A percentile compares a stretch with the other conserved stretches of the same genome.
phyloP scores from a whole-genome alignment of 2,113 vertebrate genomes.

The Daboia siamensis region DNA sequence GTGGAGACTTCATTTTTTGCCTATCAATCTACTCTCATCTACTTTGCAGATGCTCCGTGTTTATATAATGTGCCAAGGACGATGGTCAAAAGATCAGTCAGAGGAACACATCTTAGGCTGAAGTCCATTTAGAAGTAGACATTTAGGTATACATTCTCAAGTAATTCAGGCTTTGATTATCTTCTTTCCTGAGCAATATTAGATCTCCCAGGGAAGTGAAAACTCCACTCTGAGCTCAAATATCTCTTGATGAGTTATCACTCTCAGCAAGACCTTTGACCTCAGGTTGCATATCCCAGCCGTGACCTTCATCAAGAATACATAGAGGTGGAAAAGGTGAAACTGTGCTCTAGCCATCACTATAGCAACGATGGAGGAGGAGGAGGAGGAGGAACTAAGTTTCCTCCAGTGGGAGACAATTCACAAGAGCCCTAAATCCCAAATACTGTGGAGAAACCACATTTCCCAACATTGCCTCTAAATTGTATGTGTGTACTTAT shows the following conservation, averaged over 20 bases:
- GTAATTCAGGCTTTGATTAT: background rate
- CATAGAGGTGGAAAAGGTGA: slow-evolving; percentile 34
- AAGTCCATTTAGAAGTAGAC: background rate
- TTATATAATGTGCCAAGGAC: background rate
- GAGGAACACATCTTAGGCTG: background rate
- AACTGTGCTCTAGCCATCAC: slow-evolving; percentile 6
- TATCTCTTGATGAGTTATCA: slow-evolving; percentile 33
- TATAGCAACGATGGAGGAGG: slow-evolving; percentile 13
- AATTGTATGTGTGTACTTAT: background rate
- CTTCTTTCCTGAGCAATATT: background rate
- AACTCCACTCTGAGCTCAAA: slow-evolving; percentile 13
- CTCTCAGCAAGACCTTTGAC: slow-evolving; percentile 29
- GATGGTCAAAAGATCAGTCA: background rate
- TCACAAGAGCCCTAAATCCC: background rate
- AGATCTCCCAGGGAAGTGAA: slow-evolving; percentile 17
- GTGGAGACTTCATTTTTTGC: background rate
- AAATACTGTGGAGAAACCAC: background rate
- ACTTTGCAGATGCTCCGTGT: background rate
- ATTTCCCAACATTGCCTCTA: background rate
- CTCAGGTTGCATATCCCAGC: slow-evolving; percentile 32
- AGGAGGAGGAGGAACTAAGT: background rate
- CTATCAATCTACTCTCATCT: background rate
- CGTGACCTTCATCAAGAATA: slow-evolving; percentile 38
- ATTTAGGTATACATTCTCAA: background rate
- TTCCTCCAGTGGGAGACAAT: background rate